Evolutionary conservation across 2,797 vertebrate species (phyloP).

Genomic region (Enteromius viviparus): DNA sequence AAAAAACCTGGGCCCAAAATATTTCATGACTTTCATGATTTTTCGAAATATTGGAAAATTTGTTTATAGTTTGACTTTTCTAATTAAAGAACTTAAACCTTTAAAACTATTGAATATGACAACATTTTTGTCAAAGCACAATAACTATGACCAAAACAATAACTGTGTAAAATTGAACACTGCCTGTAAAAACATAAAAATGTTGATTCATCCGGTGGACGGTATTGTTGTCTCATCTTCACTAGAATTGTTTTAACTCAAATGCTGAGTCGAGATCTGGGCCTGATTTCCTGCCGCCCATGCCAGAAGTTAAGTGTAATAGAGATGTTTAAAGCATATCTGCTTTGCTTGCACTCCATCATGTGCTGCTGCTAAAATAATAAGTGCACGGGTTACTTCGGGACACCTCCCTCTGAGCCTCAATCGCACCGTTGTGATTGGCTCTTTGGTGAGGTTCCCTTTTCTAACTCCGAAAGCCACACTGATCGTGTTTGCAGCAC

Average conservation of each 20-base stretch:
- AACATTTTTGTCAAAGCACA: background rate
- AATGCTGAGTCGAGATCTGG: slow-evolving; percentile 55
- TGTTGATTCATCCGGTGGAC: slow-evolving; percentile 23
- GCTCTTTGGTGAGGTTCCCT: slow-evolving; percentile 65
- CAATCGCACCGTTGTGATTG: slow-evolving; percentile 75
- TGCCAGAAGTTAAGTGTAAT: slow-evolving; percentile 70
- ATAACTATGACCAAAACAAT: background rate
- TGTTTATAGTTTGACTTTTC: background rate
- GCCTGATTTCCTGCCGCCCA: slow-evolving; percentile 60
- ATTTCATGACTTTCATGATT: background rate
- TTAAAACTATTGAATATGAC: background rate
- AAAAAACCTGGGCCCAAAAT: no score
- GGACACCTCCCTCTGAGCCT: slow-evolving; percentile 71
- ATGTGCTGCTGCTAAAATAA: slow-evolving; percentile 78
- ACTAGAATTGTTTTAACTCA: slow-evolving; percentile 36
- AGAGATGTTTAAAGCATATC: slow-evolving; percentile 74
- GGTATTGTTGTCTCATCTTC: slow-evolving; percentile 36
- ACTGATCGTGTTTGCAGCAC: slow-evolving; percentile 18
- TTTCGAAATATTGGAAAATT: background rate
- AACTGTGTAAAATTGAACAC: background rate
- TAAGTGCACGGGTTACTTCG: slow-evolving; percentile 77
- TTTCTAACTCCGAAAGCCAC: slow-evolving; percentile 56
- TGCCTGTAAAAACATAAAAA: background rate
- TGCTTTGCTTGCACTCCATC: slow-evolving; percentile 75
- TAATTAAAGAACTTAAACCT: no score